Base-by-base conservation (phyloP, 2,113 vertebrate genomes). In the Dipodomys spectabilis region DNA sequence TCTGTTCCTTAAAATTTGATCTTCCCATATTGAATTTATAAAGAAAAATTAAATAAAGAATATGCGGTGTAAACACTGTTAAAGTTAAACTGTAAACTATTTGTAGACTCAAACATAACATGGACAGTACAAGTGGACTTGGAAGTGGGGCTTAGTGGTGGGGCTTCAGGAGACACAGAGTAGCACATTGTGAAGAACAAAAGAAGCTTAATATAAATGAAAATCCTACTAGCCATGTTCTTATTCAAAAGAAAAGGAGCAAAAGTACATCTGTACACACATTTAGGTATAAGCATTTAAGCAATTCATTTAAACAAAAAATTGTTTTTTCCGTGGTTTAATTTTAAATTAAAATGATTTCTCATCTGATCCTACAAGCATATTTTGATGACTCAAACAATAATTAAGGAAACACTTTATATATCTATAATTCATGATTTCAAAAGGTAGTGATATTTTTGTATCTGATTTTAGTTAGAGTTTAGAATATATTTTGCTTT, bases 341-440 rank as follows among this genome's bases (percentile, higher is more conserved):
- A 49, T 87, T 93, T 89, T 57, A 91, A 62, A 86, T 87, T 62
- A 74, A 95, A 92, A 72, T 83, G 16, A 81, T 10, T 65, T 77
- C 2, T 80, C 30, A 80, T 85, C 23, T 78, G 19, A 67, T 85
- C 30, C 60, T 69, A 27, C 49, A 88, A 91, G 30, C 23, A 72
- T 86, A 73, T 23, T 80, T 25, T 91, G 45, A 80, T 68, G 45
- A 5, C 28, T 89, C 39, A 91, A 94, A 39, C 22, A 87, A 86
- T 73, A 87, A 92, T 77, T 12, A 86, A 16, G 32, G 75, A 84
- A 72, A 80, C 23, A 73, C 57, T 68, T 39, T 49, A 49, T 49
- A 60, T 80, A 32, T 60, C 53, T 0, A 23, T 81, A 82, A 57
- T 69, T 45, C 25, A 62, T 91, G n/a, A 69, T 11, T 49, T 49